Conservation (phyloP, 1,140 invertebrate species). For the Euglossa dilemma region DNA sequence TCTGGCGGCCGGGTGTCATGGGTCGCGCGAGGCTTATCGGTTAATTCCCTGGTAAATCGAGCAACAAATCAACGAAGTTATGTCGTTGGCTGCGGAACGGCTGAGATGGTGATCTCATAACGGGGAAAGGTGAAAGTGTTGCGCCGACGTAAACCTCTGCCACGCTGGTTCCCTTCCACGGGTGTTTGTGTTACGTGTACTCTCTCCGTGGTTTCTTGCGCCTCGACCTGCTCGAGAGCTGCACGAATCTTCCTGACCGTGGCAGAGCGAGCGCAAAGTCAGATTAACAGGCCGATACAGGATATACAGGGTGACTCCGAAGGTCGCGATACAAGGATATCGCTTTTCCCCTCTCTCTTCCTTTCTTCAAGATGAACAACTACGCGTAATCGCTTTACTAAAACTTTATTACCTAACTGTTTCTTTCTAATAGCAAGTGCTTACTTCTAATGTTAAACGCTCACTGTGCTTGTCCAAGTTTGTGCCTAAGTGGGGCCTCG, state of each 20-base stretch:
- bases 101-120: constrained; percentile 79
- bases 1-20: neutral
- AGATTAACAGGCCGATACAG: too few relatives aligned
- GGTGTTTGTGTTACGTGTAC: constrained; percentile 74
- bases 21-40: too few relatives aligned
- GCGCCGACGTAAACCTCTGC: constrained; percentile 58
- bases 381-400: too few relatives aligned
- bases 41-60: neutral
- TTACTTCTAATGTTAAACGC: too few relatives aligned
- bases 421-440: too few relatives aligned
- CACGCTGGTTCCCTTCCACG: constrained; percentile 66
- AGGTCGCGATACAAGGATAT: too few relatives aligned
- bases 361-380: too few relatives aligned
- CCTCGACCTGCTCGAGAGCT: neutral
- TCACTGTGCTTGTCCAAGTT: too few relatives aligned
- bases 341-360: too few relatives aligned
- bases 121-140: constrained; percentile 81
- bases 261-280: neutral
- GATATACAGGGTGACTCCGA: too few relatives aligned
- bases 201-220: neutral
- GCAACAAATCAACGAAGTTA: constrained; percentile 35
- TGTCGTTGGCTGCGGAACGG: constrained; percentile 40
- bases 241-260: constrained; percentile 43
- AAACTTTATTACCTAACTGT: too few relatives aligned
- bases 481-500: too few relatives aligned